A percentile compares a stretch with the other conserved stretches of the same genome.
phyloP scores from a whole-genome alignment of 2,113 vertebrate genomes.

The Forbesichthys papilliferus region DNA sequence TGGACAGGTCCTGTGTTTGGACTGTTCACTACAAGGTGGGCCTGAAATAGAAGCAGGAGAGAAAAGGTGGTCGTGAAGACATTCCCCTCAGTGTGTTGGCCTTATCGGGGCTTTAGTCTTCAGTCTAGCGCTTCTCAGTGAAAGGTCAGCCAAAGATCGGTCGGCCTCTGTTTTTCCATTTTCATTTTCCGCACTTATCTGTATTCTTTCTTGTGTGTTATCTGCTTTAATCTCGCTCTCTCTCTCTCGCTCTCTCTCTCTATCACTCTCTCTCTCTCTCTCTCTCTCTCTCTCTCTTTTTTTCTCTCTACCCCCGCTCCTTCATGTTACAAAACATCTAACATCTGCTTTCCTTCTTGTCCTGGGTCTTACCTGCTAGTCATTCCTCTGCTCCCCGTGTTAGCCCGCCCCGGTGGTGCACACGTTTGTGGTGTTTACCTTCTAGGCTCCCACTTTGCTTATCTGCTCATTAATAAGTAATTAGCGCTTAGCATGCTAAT shows the following conservation, averaged over 20 bases:
- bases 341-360: not conserved
- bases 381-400: conserved; percentile 12
- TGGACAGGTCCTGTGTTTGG: conserved; percentile 24
- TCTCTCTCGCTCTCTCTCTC: conserved; percentile 17
- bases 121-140: conserved; percentile 49
- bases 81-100: conserved; percentile 48
- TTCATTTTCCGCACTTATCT: conserved; percentile 24
- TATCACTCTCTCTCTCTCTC: conserved; percentile 15
- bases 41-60: conserved; percentile 58
- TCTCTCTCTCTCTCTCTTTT: conserved; percentile 34
- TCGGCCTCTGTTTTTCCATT: conserved; percentile 41
- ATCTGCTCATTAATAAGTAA: conserved; percentile 70
- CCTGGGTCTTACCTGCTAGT: not conserved
- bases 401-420: conserved; percentile 5
- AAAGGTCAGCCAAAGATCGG: conserved; percentile 64
- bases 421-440: conserved; percentile 57
- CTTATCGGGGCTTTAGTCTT: conserved; percentile 55
- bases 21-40: conserved; percentile 46
- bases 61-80: conserved; percentile 66
- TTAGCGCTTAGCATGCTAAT: conserved; percentile 56
- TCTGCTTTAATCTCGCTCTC: not conserved
- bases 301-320: conserved; percentile 12
- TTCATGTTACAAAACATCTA: not conserved
- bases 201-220: not conserved
- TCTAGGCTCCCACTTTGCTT: conserved; percentile 56